Conservation (phyloP, 2,113 vertebrate genomes). For the Isichthys henryi region DNA sequence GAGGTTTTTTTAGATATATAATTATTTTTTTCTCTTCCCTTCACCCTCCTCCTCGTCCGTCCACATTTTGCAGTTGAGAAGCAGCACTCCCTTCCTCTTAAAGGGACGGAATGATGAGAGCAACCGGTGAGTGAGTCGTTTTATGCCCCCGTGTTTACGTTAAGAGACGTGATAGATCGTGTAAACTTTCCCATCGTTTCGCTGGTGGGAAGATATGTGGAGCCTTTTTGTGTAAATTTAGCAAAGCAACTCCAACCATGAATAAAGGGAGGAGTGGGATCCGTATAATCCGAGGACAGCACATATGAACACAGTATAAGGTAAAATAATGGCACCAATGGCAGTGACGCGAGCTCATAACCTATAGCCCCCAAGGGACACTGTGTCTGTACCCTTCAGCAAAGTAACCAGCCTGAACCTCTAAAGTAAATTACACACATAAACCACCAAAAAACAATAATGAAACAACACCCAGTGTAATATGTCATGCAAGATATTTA, state of each 20-base stretch:
- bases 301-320: neutral
- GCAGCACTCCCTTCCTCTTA: neutral
- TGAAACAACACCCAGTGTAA: neutral
- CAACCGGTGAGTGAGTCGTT: neutral
- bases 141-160: neutral
- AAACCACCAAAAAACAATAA: neutral
- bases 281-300: neutral
- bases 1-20: constrained; percentile 6
- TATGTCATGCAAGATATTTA: neutral
- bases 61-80: neutral
- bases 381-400: neutral
- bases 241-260: neutral
- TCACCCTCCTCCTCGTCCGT: neutral
- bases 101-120: neutral
- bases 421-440: neutral
- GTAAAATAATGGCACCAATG: neutral
- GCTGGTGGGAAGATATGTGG: neutral
- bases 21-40: constrained; percentile 12
- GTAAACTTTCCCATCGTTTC: neutral
- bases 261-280: neutral
- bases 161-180: neutral
- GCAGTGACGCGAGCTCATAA: neutral
- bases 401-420: neutral
- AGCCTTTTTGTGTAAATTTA: neutral
- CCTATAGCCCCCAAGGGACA: neutral